Conservation (phyloP, 2,888 invertebrate genomes). For the Caenorhabditis japonica region DNA sequence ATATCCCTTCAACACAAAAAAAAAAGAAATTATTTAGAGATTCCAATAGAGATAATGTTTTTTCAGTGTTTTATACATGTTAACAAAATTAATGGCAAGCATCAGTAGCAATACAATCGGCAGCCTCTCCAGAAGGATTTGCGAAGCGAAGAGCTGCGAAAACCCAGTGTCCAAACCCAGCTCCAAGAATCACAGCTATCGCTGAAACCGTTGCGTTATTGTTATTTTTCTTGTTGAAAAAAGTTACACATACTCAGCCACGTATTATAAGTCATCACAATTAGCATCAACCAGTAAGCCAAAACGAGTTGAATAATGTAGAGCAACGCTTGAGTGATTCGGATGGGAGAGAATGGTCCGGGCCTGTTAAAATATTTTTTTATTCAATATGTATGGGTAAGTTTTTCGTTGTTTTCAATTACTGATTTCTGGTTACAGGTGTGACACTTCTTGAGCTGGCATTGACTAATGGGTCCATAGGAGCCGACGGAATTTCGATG, state of each 20-base stretch:
- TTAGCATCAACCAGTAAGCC: conserved; percentile 75
- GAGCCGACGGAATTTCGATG: conserved; percentile 5
- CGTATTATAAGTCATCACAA: conserved; percentile 75
- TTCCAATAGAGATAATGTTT: too few species aligned
- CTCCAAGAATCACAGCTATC: conserved; percentile 70
- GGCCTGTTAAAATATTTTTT: too few species aligned
- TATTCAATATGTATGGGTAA: neutral
- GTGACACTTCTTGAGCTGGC: neutral
- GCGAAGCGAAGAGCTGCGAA: conserved; percentile 64
- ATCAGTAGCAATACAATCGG: conserved; percentile 64
- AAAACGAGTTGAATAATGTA: conserved; percentile 67
- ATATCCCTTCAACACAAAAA: too few species aligned
- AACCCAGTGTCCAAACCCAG: conserved; percentile 72
- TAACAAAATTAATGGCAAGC: conserved; percentile 67
- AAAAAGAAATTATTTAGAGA: too few species aligned
- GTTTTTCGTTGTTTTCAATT: too few species aligned
- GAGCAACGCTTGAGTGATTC: conserved; percentile 37
- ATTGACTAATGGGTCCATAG: conserved; percentile 11
- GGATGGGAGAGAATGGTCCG: conserved; percentile 15
- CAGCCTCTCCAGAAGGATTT: conserved; percentile 51
- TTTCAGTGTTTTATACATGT: too few species aligned
- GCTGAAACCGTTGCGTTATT: too few species aligned
- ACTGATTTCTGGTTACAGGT: too few species aligned
- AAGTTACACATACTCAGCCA: conserved; percentile 62
- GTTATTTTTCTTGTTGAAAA: neutral